Percentiles rank a stretch among this genome's conserved stretches.
Evolutionary conservation across 2,888 invertebrate genomes (phyloP).

Genomic region (Nemapogon koenigi): DNA sequence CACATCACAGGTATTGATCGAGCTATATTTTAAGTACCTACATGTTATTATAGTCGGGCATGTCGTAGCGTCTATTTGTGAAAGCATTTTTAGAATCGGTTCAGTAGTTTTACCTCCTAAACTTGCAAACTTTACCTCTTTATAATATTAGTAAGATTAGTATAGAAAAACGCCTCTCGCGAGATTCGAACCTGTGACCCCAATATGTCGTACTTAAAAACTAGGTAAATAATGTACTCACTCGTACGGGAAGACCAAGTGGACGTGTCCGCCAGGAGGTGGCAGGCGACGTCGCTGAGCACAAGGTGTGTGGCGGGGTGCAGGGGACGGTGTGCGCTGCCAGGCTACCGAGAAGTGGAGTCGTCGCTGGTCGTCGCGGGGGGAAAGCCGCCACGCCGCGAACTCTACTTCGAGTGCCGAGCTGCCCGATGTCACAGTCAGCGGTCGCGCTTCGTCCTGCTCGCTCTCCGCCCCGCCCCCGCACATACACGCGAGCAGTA

Average conservation of each 20-base stretch:
- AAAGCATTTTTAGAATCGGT: too few species aligned
- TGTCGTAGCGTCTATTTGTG: too few species aligned
- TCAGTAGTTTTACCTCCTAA: too few species aligned
- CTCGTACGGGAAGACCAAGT: constrained; percentile 44
- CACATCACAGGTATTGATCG: too few species aligned
- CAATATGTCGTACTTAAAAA: too few species aligned
- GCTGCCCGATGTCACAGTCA: constrained; percentile 28
- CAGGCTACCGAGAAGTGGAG: constrained; percentile 78
- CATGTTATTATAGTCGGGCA: too few species aligned
- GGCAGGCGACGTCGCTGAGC: constrained; percentile 29
- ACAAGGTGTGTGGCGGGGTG: constrained; percentile 23
- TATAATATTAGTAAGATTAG: too few species aligned
- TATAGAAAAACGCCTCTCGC: too few species aligned
- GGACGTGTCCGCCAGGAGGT: constrained; percentile 31
- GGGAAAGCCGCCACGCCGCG: constrained; percentile 73
- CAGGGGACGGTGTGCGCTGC: constrained; percentile 21
- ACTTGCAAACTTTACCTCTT: too few species aligned
- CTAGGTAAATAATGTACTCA: constrained; percentile 20
- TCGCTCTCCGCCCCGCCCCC: constrained; percentile 66
- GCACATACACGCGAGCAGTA: constrained; percentile 71
- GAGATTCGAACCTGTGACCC: too few species aligned
- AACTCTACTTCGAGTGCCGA: constrained; percentile 77
- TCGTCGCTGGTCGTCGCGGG: constrained; percentile 82
- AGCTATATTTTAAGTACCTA: too few species aligned
- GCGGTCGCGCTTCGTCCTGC: constrained; percentile 62